Conservation (phyloP, 2,113 vertebrate genomes). For the Entelurus aequoreus region DNA sequence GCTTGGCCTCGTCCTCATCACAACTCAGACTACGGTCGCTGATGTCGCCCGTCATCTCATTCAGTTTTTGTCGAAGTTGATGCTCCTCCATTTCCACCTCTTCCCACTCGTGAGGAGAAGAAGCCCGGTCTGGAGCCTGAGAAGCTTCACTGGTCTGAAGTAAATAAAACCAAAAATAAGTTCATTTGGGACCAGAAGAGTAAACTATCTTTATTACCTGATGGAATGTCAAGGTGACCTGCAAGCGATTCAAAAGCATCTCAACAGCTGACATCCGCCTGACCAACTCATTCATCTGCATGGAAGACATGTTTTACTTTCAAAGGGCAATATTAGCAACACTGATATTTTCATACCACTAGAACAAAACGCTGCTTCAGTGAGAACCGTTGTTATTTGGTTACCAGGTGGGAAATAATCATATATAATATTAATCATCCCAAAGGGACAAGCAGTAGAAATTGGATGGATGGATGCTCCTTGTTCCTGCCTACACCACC, state of each 20-base stretch:
- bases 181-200: too few relatives aligned
- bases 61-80: constrained; percentile 77
- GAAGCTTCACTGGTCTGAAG: constrained; percentile 15
- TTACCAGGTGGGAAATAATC: too few relatives aligned
- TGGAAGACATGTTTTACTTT: too few relatives aligned
- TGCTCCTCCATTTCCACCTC: constrained; percentile 73
- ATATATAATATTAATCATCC: too few relatives aligned
- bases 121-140: constrained; percentile 54
- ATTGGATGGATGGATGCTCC: too few relatives aligned
- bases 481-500: too few relatives aligned
- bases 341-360: too few relatives aligned
- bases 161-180: constrained; percentile 3
- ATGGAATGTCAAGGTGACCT: constrained; percentile 54
- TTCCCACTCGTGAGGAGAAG: constrained; percentile 33
- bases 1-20: constrained; percentile 72
- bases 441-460: too few relatives aligned
- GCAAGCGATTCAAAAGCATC: constrained; percentile 67
- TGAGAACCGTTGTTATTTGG: too few relatives aligned
- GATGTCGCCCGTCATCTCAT: constrained; percentile 77
- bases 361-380: too few relatives aligned
- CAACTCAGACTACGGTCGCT: constrained; percentile 79
- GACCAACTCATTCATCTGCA: constrained; percentile 75
- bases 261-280: constrained; percentile 72
- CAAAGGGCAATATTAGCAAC: too few relatives aligned
- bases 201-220: constrained; percentile 52